Conservation (phyloP, 2,113 vertebrate species). For the Spizaetus ornatus region DNA sequence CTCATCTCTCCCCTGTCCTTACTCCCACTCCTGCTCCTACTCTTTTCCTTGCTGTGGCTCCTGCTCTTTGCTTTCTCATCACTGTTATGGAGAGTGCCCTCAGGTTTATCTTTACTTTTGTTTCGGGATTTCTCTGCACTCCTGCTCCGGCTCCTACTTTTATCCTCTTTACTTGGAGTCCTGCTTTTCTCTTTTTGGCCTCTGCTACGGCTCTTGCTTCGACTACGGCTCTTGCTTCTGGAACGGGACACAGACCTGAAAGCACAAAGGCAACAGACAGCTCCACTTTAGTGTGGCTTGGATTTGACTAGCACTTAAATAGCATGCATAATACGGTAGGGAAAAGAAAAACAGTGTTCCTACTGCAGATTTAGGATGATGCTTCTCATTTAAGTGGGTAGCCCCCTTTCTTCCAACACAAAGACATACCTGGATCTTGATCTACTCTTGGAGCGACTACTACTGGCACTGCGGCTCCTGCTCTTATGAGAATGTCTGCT, state of each 20-base stretch:
- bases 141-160: slow-evolving; percentile 77
- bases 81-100: slow-evolving; percentile 67
- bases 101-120: slow-evolving; percentile 73
- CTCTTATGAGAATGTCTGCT: slow-evolving; percentile 93
- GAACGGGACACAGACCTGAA: slow-evolving; percentile 85
- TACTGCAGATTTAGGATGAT: background rate
- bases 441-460: slow-evolving; percentile 82
- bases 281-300: background rate
- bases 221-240: slow-evolving; percentile 80
- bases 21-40: slow-evolving; percentile 71
- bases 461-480: slow-evolving; percentile 88
- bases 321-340: rapidly evolving
- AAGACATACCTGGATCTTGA: slow-evolving; percentile 84
- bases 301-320: background rate
- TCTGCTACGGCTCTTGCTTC: slow-evolving; percentile 76
- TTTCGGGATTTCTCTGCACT: slow-evolving; percentile 69
- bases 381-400: background rate
- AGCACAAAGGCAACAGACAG: slow-evolving; percentile 5
- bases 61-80: slow-evolving; percentile 69
- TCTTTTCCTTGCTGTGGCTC: slow-evolving; percentile 71
- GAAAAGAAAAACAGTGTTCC: background rate
- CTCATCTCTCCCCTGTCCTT: slow-evolving; percentile 64
- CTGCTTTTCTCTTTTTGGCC: slow-evolving; percentile 82
- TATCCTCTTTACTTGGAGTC: slow-evolving; percentile 77
- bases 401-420: background rate